Evolutionary conservation across 1,140 invertebrate genomes (phyloP), one percentile per base, ranked within the genome.

Genomic region (Scylla paramamosain): DNA sequence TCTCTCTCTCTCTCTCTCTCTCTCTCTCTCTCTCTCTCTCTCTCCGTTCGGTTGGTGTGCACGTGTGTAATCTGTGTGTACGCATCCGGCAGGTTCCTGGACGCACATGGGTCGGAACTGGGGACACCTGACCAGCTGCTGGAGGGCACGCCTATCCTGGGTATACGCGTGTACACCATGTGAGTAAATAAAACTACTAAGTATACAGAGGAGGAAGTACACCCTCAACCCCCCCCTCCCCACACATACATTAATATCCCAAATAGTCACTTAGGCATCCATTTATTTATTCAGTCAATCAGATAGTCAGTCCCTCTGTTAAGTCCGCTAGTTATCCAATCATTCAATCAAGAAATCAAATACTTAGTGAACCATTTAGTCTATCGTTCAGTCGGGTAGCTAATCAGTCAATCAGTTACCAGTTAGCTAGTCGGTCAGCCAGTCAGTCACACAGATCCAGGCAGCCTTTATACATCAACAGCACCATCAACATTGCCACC

Each of bases 31-130:
- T 20, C 12, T 59, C 52, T 20, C 10, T 59, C 52, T 59, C 12
- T 59, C 52, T 59, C 12, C 14, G 46, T 48, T 48, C 46, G 6
- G 46, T 48, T 14, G 4, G 4, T 39, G 39, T 39, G 39, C 6
- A 6, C 6, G 39, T 39, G 39, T 39, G 39, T 39, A 6, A 39
- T 39, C 39, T 39, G 52, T 14, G 46, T 45, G 32, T 46, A 29
- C n/a, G 3, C 59, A n/a, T 59, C n/a, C 8, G 88, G 32, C 92
- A 98, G 98, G 96, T 98, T 98, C 96, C 96, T 98, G 88, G 98
- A 98, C 95, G 98, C 97, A 91, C 97, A 98, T 96, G 98, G 98
- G 97, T 97, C 97, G 96, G 96, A 97, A 48, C 97, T 98, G 91
- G 97, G 97, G n/a, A 96, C 97, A 86, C 95, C 98, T 10, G 97